Evolutionary conservation across 2,888 invertebrate genomes (phyloP).

Genomic region (Synergus umbraculus): DNA sequence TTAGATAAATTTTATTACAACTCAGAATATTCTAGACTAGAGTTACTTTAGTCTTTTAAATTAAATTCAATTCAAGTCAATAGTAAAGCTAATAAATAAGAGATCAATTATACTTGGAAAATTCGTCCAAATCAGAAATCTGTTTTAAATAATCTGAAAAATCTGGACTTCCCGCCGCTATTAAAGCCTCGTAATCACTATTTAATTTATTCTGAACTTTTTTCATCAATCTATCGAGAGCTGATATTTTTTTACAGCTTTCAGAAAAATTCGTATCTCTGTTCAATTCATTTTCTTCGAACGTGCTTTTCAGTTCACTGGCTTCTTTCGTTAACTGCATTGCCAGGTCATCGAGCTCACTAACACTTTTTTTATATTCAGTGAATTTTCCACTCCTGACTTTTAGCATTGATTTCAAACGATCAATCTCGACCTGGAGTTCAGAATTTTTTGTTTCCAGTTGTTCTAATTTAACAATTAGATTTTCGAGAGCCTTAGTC

Average conservation of each 20-base stretch:
- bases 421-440: background rate
- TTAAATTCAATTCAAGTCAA: too few species aligned
- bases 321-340: conserved; percentile 27
- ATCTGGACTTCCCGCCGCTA: conserved; percentile 11
- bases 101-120: conserved; percentile 3
- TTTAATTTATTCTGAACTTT: conserved; percentile 22
- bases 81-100: too few species aligned
- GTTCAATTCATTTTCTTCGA: conserved; percentile 3
- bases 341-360: conserved; percentile 17
- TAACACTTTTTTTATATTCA: conserved; percentile 12
- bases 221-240: conserved; percentile 19
- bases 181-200: conserved; percentile 18
- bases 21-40: too few species aligned
- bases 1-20: background rate
- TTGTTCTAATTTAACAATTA: background rate
- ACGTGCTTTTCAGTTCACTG: conserved; percentile 13
- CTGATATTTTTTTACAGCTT: conserved; percentile 4
- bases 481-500: background rate
- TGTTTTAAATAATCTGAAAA: conserved; percentile 5
- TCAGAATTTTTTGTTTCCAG: background rate
- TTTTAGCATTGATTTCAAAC: conserved; percentile 21
- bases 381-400: conserved; percentile 17
- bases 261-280: background rate
- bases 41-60: too few species aligned
- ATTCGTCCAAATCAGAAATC: background rate